Evolutionary conservation across 1,140 invertebrate species (phyloP).

Genomic region (Berghia stephanieae): DNA sequence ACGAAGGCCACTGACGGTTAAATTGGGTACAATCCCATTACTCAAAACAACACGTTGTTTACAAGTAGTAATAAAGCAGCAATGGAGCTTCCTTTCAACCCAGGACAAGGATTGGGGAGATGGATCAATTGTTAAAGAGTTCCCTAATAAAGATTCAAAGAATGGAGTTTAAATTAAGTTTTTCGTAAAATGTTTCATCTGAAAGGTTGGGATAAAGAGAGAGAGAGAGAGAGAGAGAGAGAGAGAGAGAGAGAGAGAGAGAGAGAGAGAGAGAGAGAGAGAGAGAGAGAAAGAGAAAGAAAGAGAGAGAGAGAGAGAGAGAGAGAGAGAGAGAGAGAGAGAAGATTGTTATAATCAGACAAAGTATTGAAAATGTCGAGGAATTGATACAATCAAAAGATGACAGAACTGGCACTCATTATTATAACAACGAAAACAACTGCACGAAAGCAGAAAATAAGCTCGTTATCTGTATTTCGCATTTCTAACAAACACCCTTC

Average conservation of each 20-base stretch:
- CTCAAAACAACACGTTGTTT: not conserved
- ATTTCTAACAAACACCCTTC: not conserved
- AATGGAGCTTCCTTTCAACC: not conserved
- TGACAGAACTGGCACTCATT: too few relatives aligned
- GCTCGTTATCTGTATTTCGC: too few relatives aligned
- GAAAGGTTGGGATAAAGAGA: not conserved
- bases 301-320: not conserved
- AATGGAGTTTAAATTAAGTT: not conserved
- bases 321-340: not conserved
- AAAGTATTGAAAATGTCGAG: too few relatives aligned
- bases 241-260: not conserved
- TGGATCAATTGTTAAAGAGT: not conserved
- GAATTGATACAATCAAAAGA: too few relatives aligned
- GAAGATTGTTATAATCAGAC: too few relatives aligned
- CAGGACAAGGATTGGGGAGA: not conserved
- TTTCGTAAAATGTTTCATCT: not conserved
- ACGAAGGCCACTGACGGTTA: too few relatives aligned
- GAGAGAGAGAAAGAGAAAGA: not conserved
- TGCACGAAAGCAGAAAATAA: too few relatives aligned
- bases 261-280: not conserved
- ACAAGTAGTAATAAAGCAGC: not conserved
- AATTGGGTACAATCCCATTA: not conserved
- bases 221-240: slow-evolving; percentile 8
- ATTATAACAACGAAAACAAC: too few relatives aligned
- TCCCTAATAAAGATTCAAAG: not conserved